These are phyloP conservation scores for Megalopta genalis DNA, from an alignment of 1,140 invertebrate species.

Conservation along the genomic window DNA sequence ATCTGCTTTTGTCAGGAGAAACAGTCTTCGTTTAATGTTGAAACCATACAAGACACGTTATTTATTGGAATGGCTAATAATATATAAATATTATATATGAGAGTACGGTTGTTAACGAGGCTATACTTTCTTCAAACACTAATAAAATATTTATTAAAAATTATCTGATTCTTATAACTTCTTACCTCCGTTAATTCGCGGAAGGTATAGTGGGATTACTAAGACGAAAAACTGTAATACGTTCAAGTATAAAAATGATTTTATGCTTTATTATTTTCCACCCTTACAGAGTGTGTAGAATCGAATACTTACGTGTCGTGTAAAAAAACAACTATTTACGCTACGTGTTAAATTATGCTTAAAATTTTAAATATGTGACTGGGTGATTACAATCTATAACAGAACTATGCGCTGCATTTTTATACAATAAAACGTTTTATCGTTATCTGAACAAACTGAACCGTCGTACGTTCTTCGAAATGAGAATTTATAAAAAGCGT, in stretches of 20 bases:
- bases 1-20: constrained; percentile 3
- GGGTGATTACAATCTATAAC: neutral
- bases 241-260: constrained; percentile 44
- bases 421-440: constrained; percentile 28
- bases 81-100: neutral
- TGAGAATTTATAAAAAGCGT: neutral
- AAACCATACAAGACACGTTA: neutral
- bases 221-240: neutral
- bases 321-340: constrained; percentile 46
- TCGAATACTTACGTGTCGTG: constrained; percentile 15
- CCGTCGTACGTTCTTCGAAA: constrained; percentile 11
- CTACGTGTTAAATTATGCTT: constrained; percentile 17
- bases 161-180: neutral
- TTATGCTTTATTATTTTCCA: constrained; percentile 47
- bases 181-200: neutral
- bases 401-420: constrained; percentile 11
- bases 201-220: neutral
- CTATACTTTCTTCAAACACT: neutral
- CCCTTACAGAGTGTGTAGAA: constrained; percentile 30
- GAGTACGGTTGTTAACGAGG: neutral
- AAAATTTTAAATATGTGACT: constrained; percentile 11
- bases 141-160: neutral
- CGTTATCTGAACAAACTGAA: neutral
- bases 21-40: neutral
- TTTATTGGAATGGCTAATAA: neutral